Evolutionary conservation across 2,113 vertebrate genomes (phyloP).

Genomic region (Atractosteus spatula): DNA sequence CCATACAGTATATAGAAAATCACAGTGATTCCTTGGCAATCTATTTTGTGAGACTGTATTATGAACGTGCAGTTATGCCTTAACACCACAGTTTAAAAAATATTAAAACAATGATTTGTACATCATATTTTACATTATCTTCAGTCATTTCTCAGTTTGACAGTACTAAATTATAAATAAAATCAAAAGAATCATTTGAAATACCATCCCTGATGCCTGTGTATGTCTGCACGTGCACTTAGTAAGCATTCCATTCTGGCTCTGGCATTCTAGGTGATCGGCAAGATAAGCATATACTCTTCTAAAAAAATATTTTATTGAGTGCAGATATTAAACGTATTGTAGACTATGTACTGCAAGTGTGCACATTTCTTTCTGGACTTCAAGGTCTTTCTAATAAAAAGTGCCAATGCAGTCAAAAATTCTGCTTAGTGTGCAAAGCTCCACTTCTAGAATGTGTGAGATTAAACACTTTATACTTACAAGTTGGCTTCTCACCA

Average conservation of each 20-base stretch:
- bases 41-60: constrained; percentile 31
- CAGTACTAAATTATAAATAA: constrained; percentile 5
- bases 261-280: not conserved
- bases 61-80: constrained; percentile 53
- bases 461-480: not conserved
- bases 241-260: not conserved
- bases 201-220: constrained; percentile 7
- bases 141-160: constrained; percentile 15
- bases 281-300: not conserved
- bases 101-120: constrained; percentile 31
- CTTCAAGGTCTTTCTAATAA: not conserved
- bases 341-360: not conserved
- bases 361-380: not conserved
- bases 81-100: constrained; percentile 38
- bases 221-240: not conserved
- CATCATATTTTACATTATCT: constrained; percentile 20
- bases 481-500: not conserved
- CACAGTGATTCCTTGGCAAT: constrained; percentile 25
- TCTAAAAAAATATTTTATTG: not conserved
- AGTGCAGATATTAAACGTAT: not conserved
- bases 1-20: constrained; percentile 18
- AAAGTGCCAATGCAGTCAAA: no score
- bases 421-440: not conserved
- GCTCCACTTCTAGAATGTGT: not conserved
- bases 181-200: not conserved